Conservation (phyloP, 2,113 vertebrate species). For the Megaceryle torquata region DNA sequence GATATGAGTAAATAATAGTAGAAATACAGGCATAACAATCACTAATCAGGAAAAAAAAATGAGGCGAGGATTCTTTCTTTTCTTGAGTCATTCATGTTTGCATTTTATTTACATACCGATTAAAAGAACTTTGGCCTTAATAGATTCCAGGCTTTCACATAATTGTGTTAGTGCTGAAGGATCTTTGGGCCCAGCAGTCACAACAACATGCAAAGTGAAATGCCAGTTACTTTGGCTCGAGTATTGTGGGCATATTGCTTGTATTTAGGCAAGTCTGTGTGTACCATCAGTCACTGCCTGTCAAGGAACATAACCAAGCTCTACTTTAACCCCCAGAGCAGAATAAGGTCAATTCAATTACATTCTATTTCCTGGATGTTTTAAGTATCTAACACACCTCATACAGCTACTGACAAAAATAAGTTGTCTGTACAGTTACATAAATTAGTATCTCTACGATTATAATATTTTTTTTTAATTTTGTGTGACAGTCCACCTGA, state of each 20-base stretch:
- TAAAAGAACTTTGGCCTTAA: neutral
- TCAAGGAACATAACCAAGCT: neutral
- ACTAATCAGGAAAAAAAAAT: neutral
- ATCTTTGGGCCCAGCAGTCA: neutral
- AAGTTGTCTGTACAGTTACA: neutral
- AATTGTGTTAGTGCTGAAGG: neutral
- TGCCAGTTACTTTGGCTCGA: neutral
- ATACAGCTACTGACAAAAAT: neutral
- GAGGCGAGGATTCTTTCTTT: neutral
- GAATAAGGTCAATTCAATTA: slow-evolving; percentile 25
- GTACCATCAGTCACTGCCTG: neutral
- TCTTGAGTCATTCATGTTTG: neutral
- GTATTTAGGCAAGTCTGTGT: neutral
- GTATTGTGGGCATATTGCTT: neutral
- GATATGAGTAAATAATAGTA: neutral
- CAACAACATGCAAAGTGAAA: neutral
- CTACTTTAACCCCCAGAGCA: neutral
- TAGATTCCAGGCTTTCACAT: neutral
- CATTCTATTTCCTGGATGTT: neutral
- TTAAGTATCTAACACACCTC: neutral
- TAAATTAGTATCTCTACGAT: neutral
- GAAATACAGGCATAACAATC: neutral
- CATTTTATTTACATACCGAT: neutral
- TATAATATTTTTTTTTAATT: neutral
- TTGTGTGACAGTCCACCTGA: neutral